Conservation (phyloP, 2,888 invertebrate genomes). For the Lordiphosa andalusiaca region DNA sequence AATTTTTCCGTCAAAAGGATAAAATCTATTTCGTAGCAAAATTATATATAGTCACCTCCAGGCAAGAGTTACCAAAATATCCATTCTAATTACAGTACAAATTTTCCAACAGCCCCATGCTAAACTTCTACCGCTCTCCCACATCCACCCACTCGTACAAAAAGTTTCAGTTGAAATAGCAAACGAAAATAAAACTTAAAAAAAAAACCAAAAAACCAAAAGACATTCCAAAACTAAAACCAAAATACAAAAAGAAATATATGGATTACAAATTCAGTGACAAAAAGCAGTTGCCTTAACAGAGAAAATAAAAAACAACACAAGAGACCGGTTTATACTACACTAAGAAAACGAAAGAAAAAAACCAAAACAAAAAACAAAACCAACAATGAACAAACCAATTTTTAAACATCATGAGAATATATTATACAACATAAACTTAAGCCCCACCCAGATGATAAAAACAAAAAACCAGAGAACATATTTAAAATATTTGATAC, state of each 20-base stretch:
- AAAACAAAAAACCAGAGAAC: constrained; percentile 20
- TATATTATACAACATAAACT: constrained; percentile 60
- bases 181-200: constrained; percentile 23
- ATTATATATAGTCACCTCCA: too few relatives aligned
- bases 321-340: constrained; percentile 69
- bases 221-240: constrained; percentile 19
- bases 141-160: constrained; percentile 2
- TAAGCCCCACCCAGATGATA: constrained; percentile 68
- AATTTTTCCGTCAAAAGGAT: too few relatives aligned
- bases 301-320: constrained; percentile 33
- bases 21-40: too few relatives aligned
- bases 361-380: constrained; percentile 1
- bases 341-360: constrained; percentile 40
- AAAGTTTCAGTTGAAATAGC: constrained; percentile 39
- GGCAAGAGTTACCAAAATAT: background rate
- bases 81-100: too few relatives aligned
- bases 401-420: constrained; percentile 50
- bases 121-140: too few relatives aligned
- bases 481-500: constrained; percentile 21
- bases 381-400: constrained; percentile 56
- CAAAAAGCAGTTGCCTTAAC: constrained; percentile 79
- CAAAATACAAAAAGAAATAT: constrained; percentile 27
- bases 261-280: constrained; percentile 59
- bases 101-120: too few relatives aligned
- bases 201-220: constrained; percentile 22